A percentile compares a stretch with the other conserved stretches of the same genome.
Conservation (phyloP, 2,797 vertebrate species). For the Cyclopterus lumpus region DNA sequence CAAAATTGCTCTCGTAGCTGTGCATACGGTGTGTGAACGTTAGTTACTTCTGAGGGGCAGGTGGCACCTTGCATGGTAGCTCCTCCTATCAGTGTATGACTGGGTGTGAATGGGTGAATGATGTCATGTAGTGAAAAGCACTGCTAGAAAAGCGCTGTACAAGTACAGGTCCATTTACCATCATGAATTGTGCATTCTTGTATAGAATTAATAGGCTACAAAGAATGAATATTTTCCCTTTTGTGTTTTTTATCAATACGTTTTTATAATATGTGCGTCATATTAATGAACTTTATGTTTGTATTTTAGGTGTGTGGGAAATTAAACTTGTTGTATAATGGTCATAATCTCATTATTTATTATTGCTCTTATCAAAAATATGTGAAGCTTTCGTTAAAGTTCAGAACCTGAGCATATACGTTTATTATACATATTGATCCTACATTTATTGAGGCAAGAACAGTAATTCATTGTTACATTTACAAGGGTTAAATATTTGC, state of each 20-base stretch:
- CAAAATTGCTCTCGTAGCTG: no score
- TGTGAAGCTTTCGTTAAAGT: not conserved
- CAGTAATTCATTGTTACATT: not conserved
- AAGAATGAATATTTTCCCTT: conserved; percentile 24
- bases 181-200: conserved; percentile 33
- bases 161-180: not conserved
- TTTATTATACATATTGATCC: not conserved
- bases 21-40: no score
- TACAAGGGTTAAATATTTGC: not conserved
- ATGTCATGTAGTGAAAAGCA: no score
- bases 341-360: not conserved
- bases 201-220: conserved; percentile 44
- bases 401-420: not conserved
- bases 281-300: conserved; percentile 34
- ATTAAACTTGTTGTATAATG: conserved; percentile 26
- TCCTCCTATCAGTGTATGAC: no score
- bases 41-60: no score
- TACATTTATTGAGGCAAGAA: not conserved
- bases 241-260: not conserved
- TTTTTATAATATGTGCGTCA: conserved; percentile 21
- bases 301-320: conserved; percentile 23
- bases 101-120: no score
- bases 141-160: no score
- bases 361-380: not conserved
- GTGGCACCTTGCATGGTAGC: no score